Evolutionary conservation across 2,113 vertebrate genomes (phyloP), one percentile per base, ranked within the genome.

Genomic region (Campylorhamphus procurvoides): DNA sequence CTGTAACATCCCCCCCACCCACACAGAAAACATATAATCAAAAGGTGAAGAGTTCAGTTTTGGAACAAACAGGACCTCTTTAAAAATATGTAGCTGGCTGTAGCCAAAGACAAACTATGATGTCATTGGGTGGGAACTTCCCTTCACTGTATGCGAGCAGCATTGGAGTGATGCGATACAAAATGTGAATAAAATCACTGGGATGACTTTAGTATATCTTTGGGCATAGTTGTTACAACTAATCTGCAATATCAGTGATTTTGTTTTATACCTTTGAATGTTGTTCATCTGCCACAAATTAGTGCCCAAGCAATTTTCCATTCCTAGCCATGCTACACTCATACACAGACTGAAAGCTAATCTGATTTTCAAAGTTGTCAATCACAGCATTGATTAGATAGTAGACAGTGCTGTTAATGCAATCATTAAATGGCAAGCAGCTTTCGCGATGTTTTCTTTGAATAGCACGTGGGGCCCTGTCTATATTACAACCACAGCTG

Each of bases 101-200:
- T 56, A 72, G 95, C 93, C 95, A 94, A 92, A 97, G 94, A 95
- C 93, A 95, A 92, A 93, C 93, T 66, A 93, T 97, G 96, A 96
- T 96, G 96, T 97, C 89, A 97, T 87, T 95, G 96, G 96, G 96
- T 96, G 96, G 95, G 95, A 96, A 96, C 96, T 97, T 97, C 96
- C 96, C 84, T 68, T 96, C 64, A 14, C 95, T 93, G 93, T 72
- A 82, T 18, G 39, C 0, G 0, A 89, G 74, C 66, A 91, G 85
- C 89, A 35, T 3, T 50, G 73, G 20, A 89, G 73, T 15, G 47
- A 92, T 94, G 84, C 3, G 42, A 56, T 80, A 39, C 58, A 91
- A 91, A 69, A 68, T 49, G 60, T 52, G 87, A 84, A 78, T 53
- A 90, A 87, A 89, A 87, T 66, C 87, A 46, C 44, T 31, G 29